Evolutionary conservation across 2,888 invertebrate species (phyloP), one percentile per base, ranked within the genome.

Genomic region (Pachycephus smyrnensis): DNA sequence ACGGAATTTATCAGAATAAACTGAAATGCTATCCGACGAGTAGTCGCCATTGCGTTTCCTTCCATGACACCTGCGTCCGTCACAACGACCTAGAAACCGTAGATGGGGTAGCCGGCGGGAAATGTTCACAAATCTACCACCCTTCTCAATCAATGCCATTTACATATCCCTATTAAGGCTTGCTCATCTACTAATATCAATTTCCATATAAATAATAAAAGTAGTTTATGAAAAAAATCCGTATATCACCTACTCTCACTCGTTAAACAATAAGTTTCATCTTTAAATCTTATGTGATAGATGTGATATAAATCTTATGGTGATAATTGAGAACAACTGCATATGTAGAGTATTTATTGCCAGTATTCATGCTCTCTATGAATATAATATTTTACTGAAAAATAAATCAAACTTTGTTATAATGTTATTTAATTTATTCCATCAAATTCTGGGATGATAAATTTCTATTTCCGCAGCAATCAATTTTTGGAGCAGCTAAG

Each of bases 41-140:
- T 82, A 82, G 84, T 84, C 88, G 88, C 88, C 88, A 89, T 89
- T 89, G 88, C 84, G 82, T 85, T 85, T 85, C 81, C 31, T 35
- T 69, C 40, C 76, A 77, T 74, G 69, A 69, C 73, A 79, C 68
- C 68, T 77, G 73, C 79, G 73, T 68, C 37, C 68, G 76, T 85
- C 80, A 82, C 80, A 77, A 77, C 82, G 77, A 83, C 80, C 82
- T 81, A 83, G 40, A 55, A 55, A 55, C 40, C 40, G 40, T 6
- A 55, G 40, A 55, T 23, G 40, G 40, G 40, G 9, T 55, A 55
- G 2, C 40, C 40, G 23, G 23, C 9, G 40, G 23, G 23, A 55
- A 55, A 55, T 23, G 40, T 55, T 55, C 40, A 6, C 15, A 55
- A 55, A 55, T 23, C 2, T 55, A 6, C 40, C 40, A 55, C 40